phyloP scores from a whole-genome alignment of 2,888 invertebrate genomes.

The Agonopterix alstromeriana region DNA sequence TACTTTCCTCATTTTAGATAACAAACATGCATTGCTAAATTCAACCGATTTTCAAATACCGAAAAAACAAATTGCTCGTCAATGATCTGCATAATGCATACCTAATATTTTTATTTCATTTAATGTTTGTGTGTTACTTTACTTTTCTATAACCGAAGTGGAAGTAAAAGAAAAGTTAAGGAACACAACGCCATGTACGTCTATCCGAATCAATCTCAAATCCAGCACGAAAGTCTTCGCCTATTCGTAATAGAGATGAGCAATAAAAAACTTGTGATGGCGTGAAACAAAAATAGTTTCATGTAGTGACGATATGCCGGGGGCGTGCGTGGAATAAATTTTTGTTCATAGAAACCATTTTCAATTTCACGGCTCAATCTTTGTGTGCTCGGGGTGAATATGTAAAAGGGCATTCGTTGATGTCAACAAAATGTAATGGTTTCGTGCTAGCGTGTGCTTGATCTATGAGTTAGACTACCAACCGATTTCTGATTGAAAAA shows the following conservation, averaged over 20 bases:
- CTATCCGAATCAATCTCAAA: no score
- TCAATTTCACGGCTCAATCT: conserved; percentile 76
- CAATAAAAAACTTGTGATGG: conserved; percentile 17
- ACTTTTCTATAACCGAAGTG: no score
- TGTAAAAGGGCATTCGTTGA: conserved; percentile 72
- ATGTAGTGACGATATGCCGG: conserved; percentile 56
- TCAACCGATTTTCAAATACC: no score
- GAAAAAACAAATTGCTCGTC: no score
- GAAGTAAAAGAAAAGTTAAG: no score
- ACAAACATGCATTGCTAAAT: no score
- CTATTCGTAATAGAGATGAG: not conserved
- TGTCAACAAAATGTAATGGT: conserved; percentile 74
- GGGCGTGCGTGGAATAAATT: conserved; percentile 67
- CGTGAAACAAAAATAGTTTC: conserved; percentile 31
- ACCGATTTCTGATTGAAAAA: conserved; percentile 46
- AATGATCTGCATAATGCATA: no score
- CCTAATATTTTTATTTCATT: no score
- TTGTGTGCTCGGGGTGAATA: conserved; percentile 73
- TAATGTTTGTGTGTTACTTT: no score
- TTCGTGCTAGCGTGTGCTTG: conserved; percentile 63
- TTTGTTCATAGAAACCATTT: conserved; percentile 73
- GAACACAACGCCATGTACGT: no score
- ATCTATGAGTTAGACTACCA: conserved; percentile 58
- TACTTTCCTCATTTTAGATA: no score
- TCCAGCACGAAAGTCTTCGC: no score